phyloP scores from a whole-genome alignment of 2,888 invertebrate genomes.

The Cerceris ruficornis region DNA sequence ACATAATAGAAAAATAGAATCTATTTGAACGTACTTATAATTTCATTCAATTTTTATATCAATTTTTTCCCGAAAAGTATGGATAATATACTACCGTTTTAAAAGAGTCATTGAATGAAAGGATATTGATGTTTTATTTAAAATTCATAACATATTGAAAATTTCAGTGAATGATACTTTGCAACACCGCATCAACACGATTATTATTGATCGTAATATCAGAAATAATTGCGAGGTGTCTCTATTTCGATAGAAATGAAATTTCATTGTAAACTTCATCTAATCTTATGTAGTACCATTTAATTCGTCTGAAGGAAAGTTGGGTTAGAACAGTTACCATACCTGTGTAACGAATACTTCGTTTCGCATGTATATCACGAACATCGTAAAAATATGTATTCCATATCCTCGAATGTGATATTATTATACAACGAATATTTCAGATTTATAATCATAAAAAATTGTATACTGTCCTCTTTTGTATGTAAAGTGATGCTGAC shows the following conservation, averaged over 20 bases:
- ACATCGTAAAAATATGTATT: constrained; percentile 31
- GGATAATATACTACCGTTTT: neutral
- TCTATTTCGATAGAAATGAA: constrained; percentile 14
- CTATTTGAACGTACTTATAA: neutral
- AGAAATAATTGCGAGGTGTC: neutral
- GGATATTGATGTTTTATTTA: too few species aligned
- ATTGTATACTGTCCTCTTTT: constrained; percentile 28
- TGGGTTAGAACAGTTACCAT: constrained; percentile 69
- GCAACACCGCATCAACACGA: neutral
- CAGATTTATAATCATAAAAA: constrained; percentile 28
- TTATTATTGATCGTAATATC: neutral
- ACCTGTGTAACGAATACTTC: constrained; percentile 45
- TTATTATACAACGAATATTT: constrained; percentile 48
- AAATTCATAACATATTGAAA: too few species aligned
- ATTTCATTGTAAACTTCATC: neutral
- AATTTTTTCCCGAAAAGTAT: neutral
- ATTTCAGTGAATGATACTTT: neutral
- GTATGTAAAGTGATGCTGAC: constrained; percentile 64
- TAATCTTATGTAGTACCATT: constrained; percentile 41
- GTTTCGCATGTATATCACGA: constrained; percentile 32
- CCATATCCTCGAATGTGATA: constrained; percentile 18
- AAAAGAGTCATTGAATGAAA: too few species aligned
- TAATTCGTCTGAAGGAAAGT: constrained; percentile 48
- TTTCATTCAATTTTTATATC: neutral
- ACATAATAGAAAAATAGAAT: constrained; percentile 4